Base-by-base conservation (phyloP, 2,113 vertebrate species). In the Callithrix jacchus region DNA sequence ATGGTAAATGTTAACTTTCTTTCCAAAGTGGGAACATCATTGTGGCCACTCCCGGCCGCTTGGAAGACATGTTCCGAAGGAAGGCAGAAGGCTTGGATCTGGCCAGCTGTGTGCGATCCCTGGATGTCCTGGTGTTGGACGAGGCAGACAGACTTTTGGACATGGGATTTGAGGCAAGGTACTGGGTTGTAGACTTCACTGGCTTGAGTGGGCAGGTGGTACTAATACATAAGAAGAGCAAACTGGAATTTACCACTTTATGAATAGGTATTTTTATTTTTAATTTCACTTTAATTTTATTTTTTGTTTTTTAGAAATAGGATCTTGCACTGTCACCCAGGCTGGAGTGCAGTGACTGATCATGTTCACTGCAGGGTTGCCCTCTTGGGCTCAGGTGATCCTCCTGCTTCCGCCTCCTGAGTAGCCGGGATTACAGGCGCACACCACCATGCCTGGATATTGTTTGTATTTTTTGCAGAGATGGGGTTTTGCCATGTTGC, bases 121-220 rank as follows among this genome's bases (percentile, higher is more conserved):
- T 99, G 20, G 99, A 99, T 0, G 99, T 99, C 9, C 98, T 99
- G 95, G 99, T 99, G 17, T 96, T 99, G 27, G 99, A 99, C 21
- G 99, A 99, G 96, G 99, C 99, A 0, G 99, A 99, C 97, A 98
- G 99, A 42, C 99, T 99, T 20, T 98, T 99, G 3, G 99, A 99
- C 84, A 99, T 99, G 99, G 99, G 99, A 35, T 99, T 99, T 23
- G 99, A 99, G 98, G 99, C 99, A 37, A 99, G 99, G 99, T 99
- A 97, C 79, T 73, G 47, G 30, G 3, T 16, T 52, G 14, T 35
- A 25, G 27, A 14, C n/a, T 35, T 17, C 1, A 0, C 0, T 21
- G 45, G 42, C 49, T 10, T 7, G 27, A 40, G 16, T 6, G n/a
- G 0, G 27, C 8, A 25, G 37, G 54, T 1, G 35, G 30, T 27